Percentiles rank a stretch among this genome's conserved stretches.
Evolutionary conservation across 1,140 invertebrate genomes (phyloP).

Genomic region (Stegodyphus mimosarum): DNA sequence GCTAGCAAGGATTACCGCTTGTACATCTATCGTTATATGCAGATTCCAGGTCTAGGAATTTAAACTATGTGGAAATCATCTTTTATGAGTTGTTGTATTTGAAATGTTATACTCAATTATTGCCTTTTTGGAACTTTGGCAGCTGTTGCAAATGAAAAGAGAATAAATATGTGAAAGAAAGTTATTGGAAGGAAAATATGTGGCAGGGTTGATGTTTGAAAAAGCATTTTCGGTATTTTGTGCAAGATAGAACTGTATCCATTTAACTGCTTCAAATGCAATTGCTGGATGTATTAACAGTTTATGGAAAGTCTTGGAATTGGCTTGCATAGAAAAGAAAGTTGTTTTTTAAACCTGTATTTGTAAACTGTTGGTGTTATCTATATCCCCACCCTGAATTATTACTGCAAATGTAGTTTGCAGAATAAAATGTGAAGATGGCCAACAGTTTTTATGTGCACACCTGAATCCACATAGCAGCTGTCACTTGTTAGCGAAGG

Average conservation of each 20-base stretch:
- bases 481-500: constrained; percentile 52
- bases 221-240: too few relatives aligned
- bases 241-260: background rate
- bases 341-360: constrained; percentile 1
- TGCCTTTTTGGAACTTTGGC: constrained; percentile 22
- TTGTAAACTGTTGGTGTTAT: constrained; percentile 28
- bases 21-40: constrained; percentile 93
- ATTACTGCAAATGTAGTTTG: constrained; percentile 16
- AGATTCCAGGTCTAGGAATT: constrained; percentile 42
- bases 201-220: background rate
- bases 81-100: constrained; percentile 23
- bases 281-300: background rate
- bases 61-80: background rate
- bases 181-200: background rate
- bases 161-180: background rate
- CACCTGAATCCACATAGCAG: constrained; percentile 27
- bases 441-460: constrained; percentile 33
- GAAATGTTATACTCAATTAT: constrained; percentile 16
- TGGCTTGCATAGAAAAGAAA: background rate
- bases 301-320: background rate
- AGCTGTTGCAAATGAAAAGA: background rate
- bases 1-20: constrained; percentile 98
- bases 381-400: background rate
- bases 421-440: constrained; percentile 10
- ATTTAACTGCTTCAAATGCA: background rate